Base-by-base conservation (phyloP, 37 sponge, comb jelly and placozoan genomes). In the Diacarnus erythraeanus region DNA sequence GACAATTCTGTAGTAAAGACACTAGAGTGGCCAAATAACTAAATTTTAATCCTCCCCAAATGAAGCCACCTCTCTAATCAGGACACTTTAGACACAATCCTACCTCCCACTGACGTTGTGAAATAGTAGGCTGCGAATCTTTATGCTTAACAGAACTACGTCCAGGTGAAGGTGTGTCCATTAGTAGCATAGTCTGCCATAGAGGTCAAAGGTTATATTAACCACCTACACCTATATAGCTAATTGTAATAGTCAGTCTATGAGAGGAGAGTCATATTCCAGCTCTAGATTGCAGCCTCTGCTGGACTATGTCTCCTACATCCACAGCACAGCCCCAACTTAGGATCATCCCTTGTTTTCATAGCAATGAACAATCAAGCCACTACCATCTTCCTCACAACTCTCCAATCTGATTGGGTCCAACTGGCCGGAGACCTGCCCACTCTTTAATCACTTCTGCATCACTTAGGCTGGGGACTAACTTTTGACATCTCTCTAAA, bases 281-380 rank as follows among this genome's bases (percentile, higher is more conserved):
- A n/a, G n/a, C n/a, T n/a, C n/a, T n/a, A n/a, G n/a, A n/a, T n/a
- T n/a, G 6, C 10, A 60, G 61, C 91, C 91, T 65, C 37, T 79
- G 36, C 33, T 67, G 57, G 57, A 79, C 79, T 6, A 85, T 71
- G 2, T 58, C 57, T 23, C 64, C 71, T 29, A 88, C 74, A 8
- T 92, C 81, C 37, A 44, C 23, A 17, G 95, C 95, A 94, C 91
- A 94, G 31, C 95, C 95, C 91, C 91, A 88, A 63, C 58, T 68
- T 26, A 75, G 59, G 23, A 64, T 42, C 1, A 91, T 37, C 9
- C 95, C 95, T 37, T 84, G 69, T 4, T 89, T 92, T 92, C 95
- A 84, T 94, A 94, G 77, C 87, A 86, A 71, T 94, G 95, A 44
- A 94, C 54, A 3, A 93, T 69, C n/a, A 77, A 21, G 10, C 57